Base-by-base conservation (phyloP, 1,140 invertebrate genomes). In the Amphibalanus amphitrite region DNA sequence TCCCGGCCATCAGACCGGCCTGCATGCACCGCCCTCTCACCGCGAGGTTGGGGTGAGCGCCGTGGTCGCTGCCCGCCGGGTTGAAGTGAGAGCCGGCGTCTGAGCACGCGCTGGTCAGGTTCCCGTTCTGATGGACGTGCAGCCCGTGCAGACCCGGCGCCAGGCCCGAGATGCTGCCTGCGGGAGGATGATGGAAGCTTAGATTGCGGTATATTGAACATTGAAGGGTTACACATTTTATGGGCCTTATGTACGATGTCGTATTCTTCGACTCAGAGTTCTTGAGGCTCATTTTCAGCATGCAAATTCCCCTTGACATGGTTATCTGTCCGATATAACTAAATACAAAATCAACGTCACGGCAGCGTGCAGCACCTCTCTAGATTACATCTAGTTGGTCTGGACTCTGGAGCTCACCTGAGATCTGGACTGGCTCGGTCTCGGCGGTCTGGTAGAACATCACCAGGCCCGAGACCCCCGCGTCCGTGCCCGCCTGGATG, bases 31-130 rank as follows among this genome's bases (percentile, higher is more conserved):
- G n/a, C 10, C 47, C 6, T 3, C 47, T 20, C 1, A 59, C 47
- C 47, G 86, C 82, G 23, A 78, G 78, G 74, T 90, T 86, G 29
- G 78, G 78, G 15, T 94, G 95, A 25, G 84, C 91, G 13, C 92
- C 95, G 79, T 98, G 96, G 88, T 89, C 89, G 71, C 86, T 59
- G 47, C 13, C 10, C 10, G 1, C 1, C 0, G 95, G 96, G 82
- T 99, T 99, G 82, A 93, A 99, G 82, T 99, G 97, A 0, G 92
- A 84, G 0, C 95, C 97, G 28, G 96, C 93, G 70, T 92, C 95
- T 3, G 88, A 93, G 80, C 97, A 99, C 0, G 95, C 94, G 80
- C 97, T 95, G 59, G 93, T 95, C 74, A 93, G 91, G 79, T 98
- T 95, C 0, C 96, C 97, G 80, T 93, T 97, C 82, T 98, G 90